These are phyloP conservation scores for Macquaria ambigua DNA, from an alignment of 2,113 vertebrate genomes.

Conservation along the genomic window DNA sequence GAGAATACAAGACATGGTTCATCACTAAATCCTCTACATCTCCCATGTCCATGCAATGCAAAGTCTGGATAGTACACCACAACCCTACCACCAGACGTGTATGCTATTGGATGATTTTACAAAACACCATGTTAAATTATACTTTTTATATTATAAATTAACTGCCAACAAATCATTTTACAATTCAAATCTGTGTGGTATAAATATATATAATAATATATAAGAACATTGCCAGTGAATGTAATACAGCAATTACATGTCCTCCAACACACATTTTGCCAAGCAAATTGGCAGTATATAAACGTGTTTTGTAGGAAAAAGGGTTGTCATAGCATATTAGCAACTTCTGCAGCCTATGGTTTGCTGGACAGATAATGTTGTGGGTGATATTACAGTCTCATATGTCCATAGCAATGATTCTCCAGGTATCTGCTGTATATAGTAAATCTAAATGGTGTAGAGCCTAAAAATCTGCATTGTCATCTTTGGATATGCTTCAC, in stretches of 20 bases:
- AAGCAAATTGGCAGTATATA: neutral
- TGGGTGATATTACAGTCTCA: neutral
- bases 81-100: neutral
- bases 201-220: too few species aligned
- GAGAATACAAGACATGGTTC: constrained; percentile 23
- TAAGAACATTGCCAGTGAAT: neutral
- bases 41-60: neutral
- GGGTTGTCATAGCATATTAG: neutral
- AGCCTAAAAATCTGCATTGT: constrained; percentile 16
- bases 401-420: neutral
- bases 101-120: neutral
- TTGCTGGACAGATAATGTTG: neutral
- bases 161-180: neutral
- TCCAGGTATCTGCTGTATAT: neutral
- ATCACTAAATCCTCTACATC: constrained; percentile 4
- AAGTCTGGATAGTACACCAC: neutral
- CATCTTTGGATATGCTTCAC: constrained; percentile 29
- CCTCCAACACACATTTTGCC: neutral
- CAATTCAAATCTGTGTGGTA: neutral
- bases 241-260: neutral
- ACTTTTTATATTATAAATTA: too few species aligned
- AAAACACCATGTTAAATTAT: neutral
- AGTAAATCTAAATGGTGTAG: neutral
- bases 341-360: neutral
- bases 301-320: neutral